Conservation (phyloP, 2,888 invertebrate species). For the Acanthosepion esculentum region DNA sequence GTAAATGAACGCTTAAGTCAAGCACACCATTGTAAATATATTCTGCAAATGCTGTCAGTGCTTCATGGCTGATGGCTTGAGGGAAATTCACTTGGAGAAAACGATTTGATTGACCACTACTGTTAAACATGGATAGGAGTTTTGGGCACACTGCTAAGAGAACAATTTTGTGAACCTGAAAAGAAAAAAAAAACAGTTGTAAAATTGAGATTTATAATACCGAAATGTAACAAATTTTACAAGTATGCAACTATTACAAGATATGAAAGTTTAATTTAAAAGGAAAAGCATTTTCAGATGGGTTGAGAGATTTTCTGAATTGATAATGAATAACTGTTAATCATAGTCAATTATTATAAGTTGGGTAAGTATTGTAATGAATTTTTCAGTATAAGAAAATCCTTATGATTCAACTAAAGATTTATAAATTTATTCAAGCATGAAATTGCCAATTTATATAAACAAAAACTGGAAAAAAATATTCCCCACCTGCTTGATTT, state of each 20-base stretch:
- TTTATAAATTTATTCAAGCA: no score
- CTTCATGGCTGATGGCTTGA: slow-evolving; percentile 34
- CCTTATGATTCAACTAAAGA: no score
- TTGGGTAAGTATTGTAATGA: no score
- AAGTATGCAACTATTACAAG: background rate
- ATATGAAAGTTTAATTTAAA: background rate
- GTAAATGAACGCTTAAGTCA: background rate
- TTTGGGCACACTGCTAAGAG: slow-evolving; percentile 2
- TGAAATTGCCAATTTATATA: no score
- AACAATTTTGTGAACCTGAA: slow-evolving; percentile 42
- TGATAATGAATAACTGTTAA: no score
- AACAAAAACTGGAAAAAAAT: no score
- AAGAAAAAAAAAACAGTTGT: background rate
- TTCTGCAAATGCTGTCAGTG: slow-evolving; percentile 37
- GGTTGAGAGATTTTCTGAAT: no score
- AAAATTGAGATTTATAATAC: no score
- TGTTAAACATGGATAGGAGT: slow-evolving; percentile 41
- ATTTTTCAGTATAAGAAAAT: no score
- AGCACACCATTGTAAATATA: slow-evolving; percentile 40
- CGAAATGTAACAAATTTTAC: background rate
- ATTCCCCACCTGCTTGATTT: no score
- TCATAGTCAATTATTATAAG: no score
- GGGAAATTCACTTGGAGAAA: slow-evolving; percentile 43
- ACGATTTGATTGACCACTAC: background rate
- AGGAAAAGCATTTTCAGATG: background rate